phyloP scores from a whole-genome alignment of 2,797 vertebrate species.

The Knipowitschia caucasica region DNA sequence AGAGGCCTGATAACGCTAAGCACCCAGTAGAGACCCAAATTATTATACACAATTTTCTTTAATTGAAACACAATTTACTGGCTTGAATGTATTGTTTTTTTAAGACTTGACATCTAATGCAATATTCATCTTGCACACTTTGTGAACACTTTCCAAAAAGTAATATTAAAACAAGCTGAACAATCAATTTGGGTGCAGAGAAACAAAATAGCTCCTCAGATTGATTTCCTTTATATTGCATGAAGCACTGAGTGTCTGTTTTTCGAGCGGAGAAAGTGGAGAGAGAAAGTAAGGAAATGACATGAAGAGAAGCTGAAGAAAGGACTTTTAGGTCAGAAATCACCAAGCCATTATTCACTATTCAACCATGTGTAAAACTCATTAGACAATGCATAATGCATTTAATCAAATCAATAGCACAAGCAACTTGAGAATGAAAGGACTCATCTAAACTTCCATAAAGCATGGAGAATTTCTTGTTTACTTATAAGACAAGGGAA shows the following conservation, averaged over 20 bases:
- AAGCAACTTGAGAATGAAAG: conserved; percentile 71
- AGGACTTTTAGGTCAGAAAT: conserved; percentile 80
- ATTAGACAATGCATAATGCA: conserved; percentile 99
- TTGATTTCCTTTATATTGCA: conserved; percentile 76
- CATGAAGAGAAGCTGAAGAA: conserved; percentile 56
- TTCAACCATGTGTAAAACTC: conserved; percentile 98
- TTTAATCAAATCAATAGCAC: conserved; percentile 97
- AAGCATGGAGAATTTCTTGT: conserved; percentile 80
- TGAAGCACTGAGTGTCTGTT: conserved; percentile 54
- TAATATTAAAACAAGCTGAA: conserved; percentile 75
- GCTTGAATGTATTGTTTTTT: conserved; percentile 65
- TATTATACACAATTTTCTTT: conserved; percentile 66
- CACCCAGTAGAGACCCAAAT: conserved; percentile 53
- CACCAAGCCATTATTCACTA: conserved; percentile 92
- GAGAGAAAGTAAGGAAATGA: conserved; percentile 74
- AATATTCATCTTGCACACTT: conserved; percentile 65
- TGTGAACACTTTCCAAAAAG: conserved; percentile 68
- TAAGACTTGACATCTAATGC: conserved; percentile 61
- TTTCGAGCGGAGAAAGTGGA: conserved; percentile 50
- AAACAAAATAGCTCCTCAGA: conserved; percentile 58
- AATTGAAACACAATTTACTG: conserved; percentile 73
- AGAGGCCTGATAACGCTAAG: conserved; percentile 69
- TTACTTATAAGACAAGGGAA: conserved; percentile 72
- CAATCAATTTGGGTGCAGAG: conserved; percentile 72
- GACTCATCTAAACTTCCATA: conserved; percentile 77